phyloP scores from a whole-genome alignment of 1,140 invertebrate species.

The Cylas formicarius region DNA sequence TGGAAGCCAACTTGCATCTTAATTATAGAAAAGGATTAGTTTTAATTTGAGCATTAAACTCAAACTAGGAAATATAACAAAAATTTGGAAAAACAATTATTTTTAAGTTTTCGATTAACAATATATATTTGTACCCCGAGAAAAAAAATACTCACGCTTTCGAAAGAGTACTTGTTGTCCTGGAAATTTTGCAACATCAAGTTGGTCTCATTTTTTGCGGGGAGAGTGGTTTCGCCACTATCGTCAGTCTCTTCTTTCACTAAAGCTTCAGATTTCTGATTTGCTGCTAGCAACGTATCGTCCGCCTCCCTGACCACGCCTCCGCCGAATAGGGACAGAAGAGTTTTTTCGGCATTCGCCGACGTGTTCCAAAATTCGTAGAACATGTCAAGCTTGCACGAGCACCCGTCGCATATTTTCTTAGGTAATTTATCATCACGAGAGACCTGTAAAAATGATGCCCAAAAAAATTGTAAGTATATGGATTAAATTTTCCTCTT shows the following conservation, averaged over 20 bases:
- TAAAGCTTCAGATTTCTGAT: constrained; percentile 23
- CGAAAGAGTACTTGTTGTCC: too few species aligned
- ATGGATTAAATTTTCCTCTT: background rate
- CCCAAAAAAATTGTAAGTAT: constrained; percentile 16
- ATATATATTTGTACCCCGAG: too few species aligned
- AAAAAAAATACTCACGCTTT: too few species aligned
- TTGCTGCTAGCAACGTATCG: constrained; percentile 17
- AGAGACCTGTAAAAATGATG: constrained; percentile 45
- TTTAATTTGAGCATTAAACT: too few species aligned
- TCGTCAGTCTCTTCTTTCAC: constrained; percentile 33
- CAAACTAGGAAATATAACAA: too few species aligned
- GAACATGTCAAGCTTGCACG: constrained; percentile 52
- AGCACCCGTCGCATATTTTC: constrained; percentile 54
- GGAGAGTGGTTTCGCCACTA: too few species aligned
- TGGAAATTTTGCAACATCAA: too few species aligned
- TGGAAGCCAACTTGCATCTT: too few species aligned
- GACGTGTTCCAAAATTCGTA: constrained; percentile 55
- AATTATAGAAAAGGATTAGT: too few species aligned
- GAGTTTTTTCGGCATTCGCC: constrained; percentile 50
- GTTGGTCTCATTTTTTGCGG: too few species aligned
- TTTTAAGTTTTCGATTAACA: too few species aligned
- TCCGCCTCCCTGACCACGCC: constrained; percentile 40
- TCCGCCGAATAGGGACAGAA: constrained; percentile 48
- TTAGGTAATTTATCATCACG: constrained; percentile 53
- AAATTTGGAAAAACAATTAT: too few species aligned